A percentile compares a stretch with the other conserved stretches of the same genome.
phyloP scores from a whole-genome alignment of 2,797 vertebrate genomes.

The Microcaecilia unicolor region DNA sequence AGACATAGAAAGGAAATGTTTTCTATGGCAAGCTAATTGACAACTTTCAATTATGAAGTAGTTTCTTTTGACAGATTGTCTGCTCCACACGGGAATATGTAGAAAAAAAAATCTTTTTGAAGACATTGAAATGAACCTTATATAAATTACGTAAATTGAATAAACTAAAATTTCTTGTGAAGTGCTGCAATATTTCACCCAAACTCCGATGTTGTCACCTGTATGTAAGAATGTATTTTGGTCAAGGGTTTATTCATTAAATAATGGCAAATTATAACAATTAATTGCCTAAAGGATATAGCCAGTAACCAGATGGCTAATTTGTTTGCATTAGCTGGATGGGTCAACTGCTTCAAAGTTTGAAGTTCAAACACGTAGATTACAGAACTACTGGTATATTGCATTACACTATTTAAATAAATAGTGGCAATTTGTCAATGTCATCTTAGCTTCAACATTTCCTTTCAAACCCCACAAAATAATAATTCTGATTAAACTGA shows the following conservation, averaged over 20 bases:
- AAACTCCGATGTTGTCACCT: conserved; percentile 26
- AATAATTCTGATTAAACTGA: conserved; percentile 80
- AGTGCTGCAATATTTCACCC: background rate
- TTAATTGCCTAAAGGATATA: conserved; percentile 45
- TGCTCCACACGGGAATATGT: background rate
- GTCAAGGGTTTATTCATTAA: conserved; percentile 39
- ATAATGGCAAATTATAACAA: conserved; percentile 39
- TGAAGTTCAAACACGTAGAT: conserved; percentile 79
- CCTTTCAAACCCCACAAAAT: conserved; percentile 72
- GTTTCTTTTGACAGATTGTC: background rate
- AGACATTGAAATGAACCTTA: background rate
- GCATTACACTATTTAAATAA: conserved; percentile 91
- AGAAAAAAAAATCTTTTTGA: background rate
- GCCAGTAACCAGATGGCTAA: conserved; percentile 55
- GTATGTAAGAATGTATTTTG: conserved; percentile 16
- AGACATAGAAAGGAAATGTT: too few species aligned
- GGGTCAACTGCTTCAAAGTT: conserved; percentile 73
- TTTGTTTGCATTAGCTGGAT: conserved; percentile 77
- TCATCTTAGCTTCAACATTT: conserved; percentile 70
- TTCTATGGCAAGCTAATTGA: too few species aligned
- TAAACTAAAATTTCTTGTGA: conserved; percentile 3
- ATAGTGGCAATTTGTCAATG: conserved; percentile 94
- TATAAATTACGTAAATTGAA: conserved; percentile 1
- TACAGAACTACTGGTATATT: conserved; percentile 77
- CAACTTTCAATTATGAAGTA: too few species aligned